Conservation (phyloP, 2,888 invertebrate species). For the Prostheceraeus crozeri region DNA sequence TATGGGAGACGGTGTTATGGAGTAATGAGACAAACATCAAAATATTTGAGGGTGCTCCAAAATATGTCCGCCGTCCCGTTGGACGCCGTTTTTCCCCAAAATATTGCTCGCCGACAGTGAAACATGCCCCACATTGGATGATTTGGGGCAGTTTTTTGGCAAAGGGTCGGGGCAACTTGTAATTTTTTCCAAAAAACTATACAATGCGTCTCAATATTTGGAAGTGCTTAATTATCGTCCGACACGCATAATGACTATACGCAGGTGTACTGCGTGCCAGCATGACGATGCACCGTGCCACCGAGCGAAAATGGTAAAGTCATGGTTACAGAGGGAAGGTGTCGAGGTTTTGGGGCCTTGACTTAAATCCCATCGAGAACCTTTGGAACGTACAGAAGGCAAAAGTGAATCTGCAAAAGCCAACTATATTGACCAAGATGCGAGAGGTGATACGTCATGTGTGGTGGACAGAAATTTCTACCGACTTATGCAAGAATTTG, state of each 20-base stretch:
- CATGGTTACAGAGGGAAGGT: too few species aligned
- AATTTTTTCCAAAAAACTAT: slow-evolving; percentile 17
- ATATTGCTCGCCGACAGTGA: slow-evolving; percentile 22
- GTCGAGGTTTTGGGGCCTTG: too few species aligned
- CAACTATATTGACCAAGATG: slow-evolving; percentile 17
- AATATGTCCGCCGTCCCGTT: slow-evolving; percentile 27
- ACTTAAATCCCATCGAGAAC: slow-evolving; percentile 2
- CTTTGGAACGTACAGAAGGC: slow-evolving; percentile 16
- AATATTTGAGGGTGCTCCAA: slow-evolving; percentile 23
- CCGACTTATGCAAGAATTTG: slow-evolving; percentile 23
- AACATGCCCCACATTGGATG: slow-evolving; percentile 25
- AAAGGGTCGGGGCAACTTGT: slow-evolving; percentile 24
- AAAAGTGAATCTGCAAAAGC: slow-evolving; percentile 7
- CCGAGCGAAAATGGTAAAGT: too few species aligned
- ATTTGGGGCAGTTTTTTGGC: slow-evolving; percentile 15
- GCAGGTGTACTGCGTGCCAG: slow-evolving; percentile 21
- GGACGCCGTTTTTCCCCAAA: slow-evolving; percentile 5
- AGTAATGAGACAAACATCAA: slow-evolving; percentile 21
- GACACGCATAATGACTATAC: slow-evolving; percentile 23
- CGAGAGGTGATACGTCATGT: slow-evolving; percentile 1
- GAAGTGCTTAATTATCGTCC: slow-evolving; percentile 13
- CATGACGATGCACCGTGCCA: neutral
- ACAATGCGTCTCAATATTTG: slow-evolving; percentile 24
- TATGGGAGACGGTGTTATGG: slow-evolving; percentile 21
- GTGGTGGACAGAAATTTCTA: slow-evolving; percentile 11